A percentile compares a stretch with the other conserved stretches of the same genome.
Evolutionary conservation across 2,888 invertebrate species (phyloP).

Genomic region (Nasonia oneida): DNA sequence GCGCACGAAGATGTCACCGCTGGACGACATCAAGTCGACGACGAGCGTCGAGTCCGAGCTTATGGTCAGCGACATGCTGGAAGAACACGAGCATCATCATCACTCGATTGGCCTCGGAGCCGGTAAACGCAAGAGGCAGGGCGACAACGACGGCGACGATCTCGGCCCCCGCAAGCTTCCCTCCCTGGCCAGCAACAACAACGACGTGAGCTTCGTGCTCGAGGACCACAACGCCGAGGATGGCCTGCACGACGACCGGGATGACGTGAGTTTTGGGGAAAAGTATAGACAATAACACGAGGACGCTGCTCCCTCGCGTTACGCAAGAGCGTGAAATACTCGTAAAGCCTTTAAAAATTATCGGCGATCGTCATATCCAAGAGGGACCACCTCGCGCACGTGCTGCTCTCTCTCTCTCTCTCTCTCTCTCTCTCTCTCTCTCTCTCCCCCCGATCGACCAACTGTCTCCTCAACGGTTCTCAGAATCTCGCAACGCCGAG

Average conservation of each 20-base stretch:
- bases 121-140: slow-evolving; percentile 73
- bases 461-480: slow-evolving; percentile 49
- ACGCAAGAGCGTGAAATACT: slow-evolving; percentile 22
- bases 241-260: slow-evolving; percentile 72
- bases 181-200: slow-evolving; percentile 73
- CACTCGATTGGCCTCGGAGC: slow-evolving; percentile 37
- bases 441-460: slow-evolving; percentile 34
- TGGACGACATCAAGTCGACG: slow-evolving; percentile 76
- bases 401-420: background rate
- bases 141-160: slow-evolving; percentile 67
- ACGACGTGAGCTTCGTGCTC: slow-evolving; percentile 77
- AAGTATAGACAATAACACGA: background rate
- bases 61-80: slow-evolving; percentile 77
- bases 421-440: background rate
- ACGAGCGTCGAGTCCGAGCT: slow-evolving; percentile 76
- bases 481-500: slow-evolving; percentile 65
- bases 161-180: slow-evolving; percentile 75
- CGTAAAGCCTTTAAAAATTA: slow-evolving; percentile 35
- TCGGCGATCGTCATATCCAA: background rate
- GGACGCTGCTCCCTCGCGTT: slow-evolving; percentile 27
- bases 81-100: slow-evolving; percentile 64
- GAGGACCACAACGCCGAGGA: slow-evolving; percentile 72
- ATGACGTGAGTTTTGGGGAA: slow-evolving; percentile 73
- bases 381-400: slow-evolving; percentile 18
- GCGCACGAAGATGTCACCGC: slow-evolving; percentile 75